These are phyloP conservation scores for Pachydiplax longipennis DNA, from an alignment of 2,888 invertebrate species.

Conservation along the genomic window DNA sequence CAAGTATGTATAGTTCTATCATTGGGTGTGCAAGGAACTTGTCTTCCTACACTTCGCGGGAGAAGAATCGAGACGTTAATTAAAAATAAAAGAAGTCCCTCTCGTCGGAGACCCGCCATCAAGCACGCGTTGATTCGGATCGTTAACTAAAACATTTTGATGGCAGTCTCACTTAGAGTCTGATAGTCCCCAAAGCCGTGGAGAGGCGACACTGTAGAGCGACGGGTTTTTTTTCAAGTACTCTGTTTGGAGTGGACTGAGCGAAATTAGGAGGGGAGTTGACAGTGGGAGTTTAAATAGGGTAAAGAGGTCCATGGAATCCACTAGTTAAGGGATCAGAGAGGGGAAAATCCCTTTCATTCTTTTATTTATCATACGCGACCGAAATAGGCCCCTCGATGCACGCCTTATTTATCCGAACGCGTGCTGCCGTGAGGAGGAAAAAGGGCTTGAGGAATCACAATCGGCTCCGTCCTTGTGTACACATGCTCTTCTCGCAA, in stretches of 20 bases:
- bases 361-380: constrained; percentile 34
- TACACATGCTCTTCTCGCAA: constrained; percentile 16
- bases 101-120: neutral
- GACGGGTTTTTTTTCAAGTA: neutral
- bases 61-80: neutral
- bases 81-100: neutral
- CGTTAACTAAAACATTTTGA: constrained; percentile 42
- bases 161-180: neutral
- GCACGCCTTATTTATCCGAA: constrained; percentile 34
- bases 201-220: neutral
- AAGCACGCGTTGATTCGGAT: constrained; percentile 17
- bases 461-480: constrained; percentile 37
- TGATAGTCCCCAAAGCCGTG: neutral
- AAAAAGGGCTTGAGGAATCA: neutral
- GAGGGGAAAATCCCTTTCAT: neutral
- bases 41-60: too few species aligned
- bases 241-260: neutral
- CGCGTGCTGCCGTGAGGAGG: constrained; percentile 31
- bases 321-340: neutral
- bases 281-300: neutral
- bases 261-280: neutral
- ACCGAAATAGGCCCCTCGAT: constrained; percentile 35
- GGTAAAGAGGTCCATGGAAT: neutral
- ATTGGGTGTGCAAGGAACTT: too few species aligned
- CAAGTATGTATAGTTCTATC: too few species aligned